phyloP scores from a whole-genome alignment of 2,113 vertebrate genomes.

The Zosterops pallidus region DNA sequence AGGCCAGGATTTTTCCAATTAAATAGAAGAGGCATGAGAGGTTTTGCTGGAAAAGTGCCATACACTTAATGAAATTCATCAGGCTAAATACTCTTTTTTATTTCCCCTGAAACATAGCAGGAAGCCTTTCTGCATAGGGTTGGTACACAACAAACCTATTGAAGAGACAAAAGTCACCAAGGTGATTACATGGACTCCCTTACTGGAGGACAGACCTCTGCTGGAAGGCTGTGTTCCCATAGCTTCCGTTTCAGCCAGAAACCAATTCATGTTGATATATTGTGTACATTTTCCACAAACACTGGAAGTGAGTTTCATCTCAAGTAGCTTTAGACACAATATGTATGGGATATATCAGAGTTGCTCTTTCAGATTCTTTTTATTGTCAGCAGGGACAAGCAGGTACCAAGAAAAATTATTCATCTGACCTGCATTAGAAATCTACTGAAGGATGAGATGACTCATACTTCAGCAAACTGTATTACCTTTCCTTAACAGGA shows the following conservation, averaged over 20 bases:
- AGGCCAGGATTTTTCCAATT: background rate
- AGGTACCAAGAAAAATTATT: background rate
- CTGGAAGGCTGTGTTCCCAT: background rate
- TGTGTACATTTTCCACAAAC: background rate
- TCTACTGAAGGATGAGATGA: background rate
- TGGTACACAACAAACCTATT: background rate
- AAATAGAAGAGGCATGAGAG: background rate
- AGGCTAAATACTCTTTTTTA: background rate
- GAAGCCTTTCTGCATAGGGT: background rate
- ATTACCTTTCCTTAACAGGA: background rate
- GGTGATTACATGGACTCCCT: background rate
- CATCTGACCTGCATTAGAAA: background rate
- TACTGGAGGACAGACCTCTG: background rate
- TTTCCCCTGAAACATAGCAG: background rate
- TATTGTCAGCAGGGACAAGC: background rate
- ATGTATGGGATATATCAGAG: background rate
- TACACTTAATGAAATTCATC: background rate
- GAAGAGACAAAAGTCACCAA: background rate
- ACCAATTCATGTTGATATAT: background rate
- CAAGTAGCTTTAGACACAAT: background rate
- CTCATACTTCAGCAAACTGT: background rate
- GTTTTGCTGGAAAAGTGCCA: background rate
- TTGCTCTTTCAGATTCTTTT: background rate
- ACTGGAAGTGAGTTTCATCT: background rate
- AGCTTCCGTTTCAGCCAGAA: background rate